Evolutionary conservation across 2,888 invertebrate genomes (phyloP), one percentile per base, ranked within the genome.

Genomic region (Steinernema carpocapsae): DNA sequence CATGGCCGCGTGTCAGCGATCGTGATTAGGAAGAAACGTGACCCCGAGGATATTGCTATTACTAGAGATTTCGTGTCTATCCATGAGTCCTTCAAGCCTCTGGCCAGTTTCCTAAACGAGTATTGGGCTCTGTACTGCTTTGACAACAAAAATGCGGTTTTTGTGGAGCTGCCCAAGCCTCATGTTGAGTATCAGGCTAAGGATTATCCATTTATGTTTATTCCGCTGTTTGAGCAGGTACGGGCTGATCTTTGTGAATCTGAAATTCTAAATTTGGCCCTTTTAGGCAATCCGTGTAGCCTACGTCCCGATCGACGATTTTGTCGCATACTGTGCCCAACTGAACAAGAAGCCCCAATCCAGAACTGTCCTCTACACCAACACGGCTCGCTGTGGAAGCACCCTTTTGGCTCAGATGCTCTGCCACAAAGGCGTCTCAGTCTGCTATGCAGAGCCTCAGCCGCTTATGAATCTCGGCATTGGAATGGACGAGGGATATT

Each of bases 331-430:
- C 24, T 75, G 52, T 37, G 32, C 6, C 24, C 46, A 42, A 59
- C 73, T 22, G 48, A 51, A 46, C 64, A n/a, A 37, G 70, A 42
- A 24, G n/a, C 52, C 26, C 52, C 64, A 26, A 22, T 32, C 46
- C n/a, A 29, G 24, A n/a, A 64, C 32, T 64, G 72, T 76, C 52
- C 72, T 76, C 43, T 76, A 70, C 74, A 76, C 76, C 32, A 76
- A 76, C 56, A 76, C 76, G 0, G 76, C 74, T 10, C 72, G 76
- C 56, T 76, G 74, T 46, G 76, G 76, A 14, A 74, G 74, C 43
- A 76, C 76, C n/a, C 48, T 76, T 17, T 29, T 76, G 74, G 76
- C 70, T 1, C 73, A 74, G 56, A 76, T 76, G 76, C 72, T 76
- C n/a, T 46, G 71, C 46, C 14, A 59, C 17, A 59, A 70, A 6